phyloP scores from a whole-genome alignment of 2,888 invertebrate genomes.

The Hypolimnas misippus region DNA sequence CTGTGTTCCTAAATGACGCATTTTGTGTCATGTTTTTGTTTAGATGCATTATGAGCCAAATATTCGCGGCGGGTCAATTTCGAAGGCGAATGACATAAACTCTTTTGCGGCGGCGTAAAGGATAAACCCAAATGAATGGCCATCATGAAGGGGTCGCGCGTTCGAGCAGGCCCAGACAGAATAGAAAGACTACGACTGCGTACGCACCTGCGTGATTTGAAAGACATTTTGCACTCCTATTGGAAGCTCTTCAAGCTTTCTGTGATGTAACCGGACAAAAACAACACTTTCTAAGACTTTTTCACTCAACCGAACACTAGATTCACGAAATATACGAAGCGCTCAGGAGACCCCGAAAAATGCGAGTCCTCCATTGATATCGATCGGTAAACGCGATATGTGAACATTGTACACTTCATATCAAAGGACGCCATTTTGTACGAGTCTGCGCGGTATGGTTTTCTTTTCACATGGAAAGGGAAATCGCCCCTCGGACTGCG shows the following conservation, averaged over 20 bases:
- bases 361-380: conserved; percentile 84
- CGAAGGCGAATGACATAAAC: conserved; percentile 79
- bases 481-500: conserved; percentile 77
- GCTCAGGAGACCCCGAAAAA: conserved; percentile 78
- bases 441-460: conserved; percentile 87
- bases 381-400: conserved; percentile 85
- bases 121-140: conserved; percentile 83
- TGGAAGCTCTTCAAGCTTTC: conserved; percentile 70
- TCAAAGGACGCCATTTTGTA: conserved; percentile 87
- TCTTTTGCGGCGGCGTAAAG: conserved; percentile 84
- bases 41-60: conserved; percentile 68
- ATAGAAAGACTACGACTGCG: conserved; percentile 95
- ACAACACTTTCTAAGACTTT: conserved; percentile 78
- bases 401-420: conserved; percentile 78
- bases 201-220: conserved; percentile 96
- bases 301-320: conserved; percentile 71
- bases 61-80: conserved; percentile 66
- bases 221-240: conserved; percentile 78
- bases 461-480: conserved; percentile 77
- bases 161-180: conserved; percentile 95
- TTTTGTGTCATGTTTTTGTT: conserved; percentile 62
- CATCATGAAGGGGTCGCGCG: conserved; percentile 84
- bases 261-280: conserved; percentile 81
- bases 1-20: conserved; percentile 44
- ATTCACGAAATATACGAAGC: conserved; percentile 71